These are phyloP conservation scores for Melanchra persicariae DNA, from an alignment of 2,888 invertebrate genomes.

Conservation along the genomic window DNA sequence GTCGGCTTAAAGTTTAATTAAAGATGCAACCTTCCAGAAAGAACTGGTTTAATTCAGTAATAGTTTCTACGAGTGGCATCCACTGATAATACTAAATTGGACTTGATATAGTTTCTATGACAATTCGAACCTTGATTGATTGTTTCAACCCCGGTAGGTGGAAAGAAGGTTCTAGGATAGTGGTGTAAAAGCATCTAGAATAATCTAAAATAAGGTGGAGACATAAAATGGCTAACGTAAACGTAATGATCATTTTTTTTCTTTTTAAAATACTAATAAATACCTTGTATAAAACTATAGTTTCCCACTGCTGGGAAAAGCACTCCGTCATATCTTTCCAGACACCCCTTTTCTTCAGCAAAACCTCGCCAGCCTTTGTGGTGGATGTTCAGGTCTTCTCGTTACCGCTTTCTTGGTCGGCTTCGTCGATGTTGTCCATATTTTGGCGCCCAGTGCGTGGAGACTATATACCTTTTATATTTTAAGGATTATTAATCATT, in stretches of 20 bases:
- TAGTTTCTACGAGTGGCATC: slow-evolving; percentile 69
- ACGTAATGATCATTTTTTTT: too few species aligned
- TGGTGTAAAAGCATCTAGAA: background rate
- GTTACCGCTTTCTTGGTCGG: background rate
- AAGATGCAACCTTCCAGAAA: slow-evolving; percentile 78
- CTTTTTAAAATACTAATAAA: too few species aligned
- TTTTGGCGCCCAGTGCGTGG: background rate
- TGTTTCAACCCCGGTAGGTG: background rate
- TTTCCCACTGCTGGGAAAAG: background rate
- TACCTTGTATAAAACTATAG: too few species aligned
- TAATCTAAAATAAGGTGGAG: background rate
- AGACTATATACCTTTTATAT: too few species aligned
- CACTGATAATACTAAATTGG: slow-evolving; percentile 65
- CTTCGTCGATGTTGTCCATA: background rate
- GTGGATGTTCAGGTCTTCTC: background rate
- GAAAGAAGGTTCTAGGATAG: background rate
- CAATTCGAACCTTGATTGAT: background rate
- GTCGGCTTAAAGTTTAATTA: slow-evolving; percentile 83
- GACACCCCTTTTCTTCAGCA: background rate
- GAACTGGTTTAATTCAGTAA: slow-evolving; percentile 73
- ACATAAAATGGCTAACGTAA: too few species aligned
- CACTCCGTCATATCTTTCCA: background rate
- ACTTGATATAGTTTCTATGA: slow-evolving; percentile 21
- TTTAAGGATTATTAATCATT: too few species aligned
- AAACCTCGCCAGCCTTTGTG: background rate